phyloP scores from a whole-genome alignment of 2,113 vertebrate genomes.

The Myrmecophaga tridactyla region DNA sequence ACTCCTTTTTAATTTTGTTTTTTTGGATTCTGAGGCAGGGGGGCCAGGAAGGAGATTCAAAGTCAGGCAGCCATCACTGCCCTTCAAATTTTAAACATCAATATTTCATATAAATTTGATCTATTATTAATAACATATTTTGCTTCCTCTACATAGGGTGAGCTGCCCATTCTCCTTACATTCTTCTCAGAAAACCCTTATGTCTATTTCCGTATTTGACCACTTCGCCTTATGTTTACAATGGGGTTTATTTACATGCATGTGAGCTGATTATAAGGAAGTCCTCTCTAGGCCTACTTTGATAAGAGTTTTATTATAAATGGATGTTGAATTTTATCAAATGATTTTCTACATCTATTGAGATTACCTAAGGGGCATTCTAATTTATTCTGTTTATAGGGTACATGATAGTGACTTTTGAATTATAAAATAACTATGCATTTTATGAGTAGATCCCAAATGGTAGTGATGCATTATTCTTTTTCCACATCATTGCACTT shows the following conservation, averaged over 20 bases:
- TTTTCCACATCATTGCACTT: no score
- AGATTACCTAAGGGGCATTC: neutral
- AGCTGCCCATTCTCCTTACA: neutral
- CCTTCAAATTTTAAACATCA: no score
- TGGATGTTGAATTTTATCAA: neutral
- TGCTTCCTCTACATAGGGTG: neutral
- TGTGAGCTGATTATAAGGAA: neutral
- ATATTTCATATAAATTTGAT: no score
- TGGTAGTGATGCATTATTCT: no score
- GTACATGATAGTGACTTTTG: neutral
- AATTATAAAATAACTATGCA: neutral
- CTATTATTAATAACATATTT: neutral
- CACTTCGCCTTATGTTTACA: neutral
- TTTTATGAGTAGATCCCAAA: no score
- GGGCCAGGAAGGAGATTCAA: neutral
- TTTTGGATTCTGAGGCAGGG: neutral
- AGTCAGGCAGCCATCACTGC: neutral
- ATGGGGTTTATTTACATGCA: neutral
- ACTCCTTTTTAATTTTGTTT: neutral
- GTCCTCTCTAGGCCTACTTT: neutral
- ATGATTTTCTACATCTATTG: neutral
- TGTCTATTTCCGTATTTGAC: neutral
- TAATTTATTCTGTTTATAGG: neutral
- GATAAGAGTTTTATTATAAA: neutral
- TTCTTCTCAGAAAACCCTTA: neutral